A percentile compares a stretch with the other conserved stretches of the same genome.
These are phyloP conservation scores for Rhinella marina DNA, from an alignment of 2,797 vertebrate species.

Conservation along the genomic window DNA sequence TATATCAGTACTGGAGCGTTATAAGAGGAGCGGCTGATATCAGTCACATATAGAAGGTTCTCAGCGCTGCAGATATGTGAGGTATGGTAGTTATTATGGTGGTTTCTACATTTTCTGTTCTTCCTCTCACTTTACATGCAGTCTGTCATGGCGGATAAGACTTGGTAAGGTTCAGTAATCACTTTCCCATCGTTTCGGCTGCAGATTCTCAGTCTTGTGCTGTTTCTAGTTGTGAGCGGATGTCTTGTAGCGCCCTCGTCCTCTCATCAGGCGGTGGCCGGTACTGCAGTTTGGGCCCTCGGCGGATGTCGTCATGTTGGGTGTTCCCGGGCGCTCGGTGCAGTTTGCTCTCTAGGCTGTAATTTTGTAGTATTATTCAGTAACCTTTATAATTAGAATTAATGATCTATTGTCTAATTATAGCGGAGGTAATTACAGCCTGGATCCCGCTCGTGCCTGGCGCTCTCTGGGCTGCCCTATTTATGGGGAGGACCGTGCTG, in stretches of 20 bases:
- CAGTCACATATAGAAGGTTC: background rate
- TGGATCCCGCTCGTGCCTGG: background rate
- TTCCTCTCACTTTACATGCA: too few relatives aligned
- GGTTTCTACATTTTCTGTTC: too few relatives aligned
- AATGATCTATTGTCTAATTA: conserved; percentile 15
- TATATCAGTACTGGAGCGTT: background rate
- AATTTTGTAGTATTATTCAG: background rate
- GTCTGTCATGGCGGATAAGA: too few relatives aligned
- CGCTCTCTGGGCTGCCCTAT: background rate
- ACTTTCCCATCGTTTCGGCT: too few relatives aligned
- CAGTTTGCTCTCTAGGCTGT: conserved; percentile 3
- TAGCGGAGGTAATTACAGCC: background rate
- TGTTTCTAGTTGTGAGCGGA: too few relatives aligned
- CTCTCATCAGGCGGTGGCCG: background rate
- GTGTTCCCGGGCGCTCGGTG: background rate
- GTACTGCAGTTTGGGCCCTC: background rate
- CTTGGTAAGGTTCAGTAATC: too few relatives aligned
- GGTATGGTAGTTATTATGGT: too few relatives aligned
- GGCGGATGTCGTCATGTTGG: background rate
- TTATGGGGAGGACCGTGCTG: background rate
- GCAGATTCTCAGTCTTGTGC: background rate
- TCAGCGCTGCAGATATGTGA: too few relatives aligned
- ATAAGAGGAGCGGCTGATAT: background rate
- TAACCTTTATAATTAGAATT: background rate
- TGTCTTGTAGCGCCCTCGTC: background rate